Evolutionary conservation across 2,888 invertebrate genomes (phyloP).

Genomic region (Cerastoderma edule): DNA sequence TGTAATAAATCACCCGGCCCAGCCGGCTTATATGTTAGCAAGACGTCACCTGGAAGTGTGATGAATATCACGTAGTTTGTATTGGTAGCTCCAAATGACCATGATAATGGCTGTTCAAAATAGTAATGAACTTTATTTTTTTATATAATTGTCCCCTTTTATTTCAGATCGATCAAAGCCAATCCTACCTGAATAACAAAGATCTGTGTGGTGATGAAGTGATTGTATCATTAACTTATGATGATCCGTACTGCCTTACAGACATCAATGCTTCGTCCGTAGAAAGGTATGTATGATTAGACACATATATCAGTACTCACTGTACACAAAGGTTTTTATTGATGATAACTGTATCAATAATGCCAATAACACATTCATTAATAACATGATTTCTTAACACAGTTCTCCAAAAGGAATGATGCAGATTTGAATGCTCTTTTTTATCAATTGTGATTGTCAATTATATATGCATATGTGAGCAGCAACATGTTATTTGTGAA

Average conservation of each 20-base stretch:
- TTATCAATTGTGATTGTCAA: no score
- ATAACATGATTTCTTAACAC: no score
- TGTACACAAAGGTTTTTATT: no score
- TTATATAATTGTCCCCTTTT: neutral
- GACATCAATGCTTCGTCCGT: slow-evolving; percentile 27
- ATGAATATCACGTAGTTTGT: neutral
- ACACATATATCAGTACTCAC: no score
- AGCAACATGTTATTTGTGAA: no score
- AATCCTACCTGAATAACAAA: neutral
- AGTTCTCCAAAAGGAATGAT: no score
- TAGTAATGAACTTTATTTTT: no score
- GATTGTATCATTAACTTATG: neutral
- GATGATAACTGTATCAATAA: no score
- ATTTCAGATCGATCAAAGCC: neutral
- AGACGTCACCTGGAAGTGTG: neutral
- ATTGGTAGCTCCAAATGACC: neutral
- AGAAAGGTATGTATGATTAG: slow-evolving; percentile 1
- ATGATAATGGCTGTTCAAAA: no score
- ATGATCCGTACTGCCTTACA: slow-evolving; percentile 30
- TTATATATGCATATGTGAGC: no score
- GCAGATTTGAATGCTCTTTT: no score
- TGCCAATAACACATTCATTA: no score
- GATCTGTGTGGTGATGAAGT: slow-evolving; percentile 34
- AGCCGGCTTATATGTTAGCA: neutral
- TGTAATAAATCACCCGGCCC: neutral